Conservation (phyloP, 2,113 vertebrate genomes). For the Collichthys lucidus region DNA sequence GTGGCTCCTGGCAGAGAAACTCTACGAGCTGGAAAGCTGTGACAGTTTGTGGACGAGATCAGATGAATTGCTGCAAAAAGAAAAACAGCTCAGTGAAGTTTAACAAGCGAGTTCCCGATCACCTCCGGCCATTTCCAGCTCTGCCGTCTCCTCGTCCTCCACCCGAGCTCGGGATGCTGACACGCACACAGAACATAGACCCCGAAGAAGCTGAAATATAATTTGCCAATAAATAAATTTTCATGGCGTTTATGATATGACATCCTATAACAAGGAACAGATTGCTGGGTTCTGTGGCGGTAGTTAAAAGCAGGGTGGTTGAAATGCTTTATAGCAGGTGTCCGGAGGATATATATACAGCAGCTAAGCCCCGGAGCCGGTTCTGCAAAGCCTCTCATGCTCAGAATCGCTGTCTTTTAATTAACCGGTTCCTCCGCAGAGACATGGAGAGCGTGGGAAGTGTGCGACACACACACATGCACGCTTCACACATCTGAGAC, state of each 20-base stretch:
- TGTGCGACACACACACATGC: slow-evolving; percentile 43
- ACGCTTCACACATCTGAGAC: slow-evolving; percentile 25
- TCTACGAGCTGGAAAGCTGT: neutral
- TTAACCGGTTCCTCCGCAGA: slow-evolving; percentile 63
- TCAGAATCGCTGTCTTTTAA: slow-evolving; percentile 70
- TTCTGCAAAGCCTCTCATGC: slow-evolving; percentile 54
- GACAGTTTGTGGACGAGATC: neutral
- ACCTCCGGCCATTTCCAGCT: slow-evolving; percentile 16
- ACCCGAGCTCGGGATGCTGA: neutral
- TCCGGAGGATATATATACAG: slow-evolving; percentile 54
- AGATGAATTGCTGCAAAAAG: slow-evolving; percentile 9
- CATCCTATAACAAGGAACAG: slow-evolving; percentile 32
- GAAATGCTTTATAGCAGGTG: slow-evolving; percentile 49
- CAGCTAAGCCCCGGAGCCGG: slow-evolving; percentile 50
- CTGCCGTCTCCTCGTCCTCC: neutral
- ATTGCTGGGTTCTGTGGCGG: slow-evolving; percentile 36
- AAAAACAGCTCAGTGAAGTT: slow-evolving; percentile 9
- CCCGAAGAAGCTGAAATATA: slow-evolving; percentile 9
- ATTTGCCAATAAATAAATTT: slow-evolving; percentile 34
- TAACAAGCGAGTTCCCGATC: slow-evolving; percentile 8
- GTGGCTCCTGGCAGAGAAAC: neutral
- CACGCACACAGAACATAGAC: neutral
- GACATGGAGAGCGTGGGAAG: slow-evolving; percentile 65
- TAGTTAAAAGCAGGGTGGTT: slow-evolving; percentile 48
- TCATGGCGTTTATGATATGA: slow-evolving; percentile 32